Evolutionary conservation across 2,113 vertebrate species (phyloP).

Genomic region (Ciconia boyciana): DNA sequence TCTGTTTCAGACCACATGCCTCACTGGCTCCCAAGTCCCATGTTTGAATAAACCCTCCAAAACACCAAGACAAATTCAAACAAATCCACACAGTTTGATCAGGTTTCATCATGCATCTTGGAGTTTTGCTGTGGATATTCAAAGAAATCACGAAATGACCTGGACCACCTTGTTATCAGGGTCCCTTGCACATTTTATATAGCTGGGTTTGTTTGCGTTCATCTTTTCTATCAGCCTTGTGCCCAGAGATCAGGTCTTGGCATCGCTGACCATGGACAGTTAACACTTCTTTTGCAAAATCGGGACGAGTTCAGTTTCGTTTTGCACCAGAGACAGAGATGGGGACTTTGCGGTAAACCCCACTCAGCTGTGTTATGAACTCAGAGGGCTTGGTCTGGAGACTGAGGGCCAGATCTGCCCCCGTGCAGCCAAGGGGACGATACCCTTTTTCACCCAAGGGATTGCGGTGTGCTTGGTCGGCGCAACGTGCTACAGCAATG

Average conservation of each 20-base stretch:
- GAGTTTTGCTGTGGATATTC: not conserved
- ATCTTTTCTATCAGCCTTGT: not conserved
- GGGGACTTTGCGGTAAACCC: not conserved
- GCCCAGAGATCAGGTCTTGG: not conserved
- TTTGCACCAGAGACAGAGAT: not conserved
- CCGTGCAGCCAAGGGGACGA: fast-evolving
- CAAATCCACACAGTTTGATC: not conserved
- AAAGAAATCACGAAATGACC: not conserved
- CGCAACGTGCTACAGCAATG: fast-evolving
- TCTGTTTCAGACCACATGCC: not conserved
- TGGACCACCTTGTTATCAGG: not conserved
- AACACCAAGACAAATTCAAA: not conserved
- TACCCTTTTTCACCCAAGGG: not conserved
- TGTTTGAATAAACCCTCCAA: not conserved
- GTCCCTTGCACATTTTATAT: not conserved
- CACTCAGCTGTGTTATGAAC: not conserved
- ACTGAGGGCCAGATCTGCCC: not conserved
- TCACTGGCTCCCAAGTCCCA: not conserved
- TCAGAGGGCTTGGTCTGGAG: not conserved
- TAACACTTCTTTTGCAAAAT: not conserved
- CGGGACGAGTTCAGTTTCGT: not conserved
- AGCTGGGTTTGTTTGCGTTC: not conserved
- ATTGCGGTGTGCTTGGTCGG: not conserved
- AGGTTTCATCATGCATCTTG: not conserved
- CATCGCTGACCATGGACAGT: not conserved